Base-by-base conservation (phyloP, 2,888 invertebrate genomes). In the Venustoraphidia nigricollis region DNA sequence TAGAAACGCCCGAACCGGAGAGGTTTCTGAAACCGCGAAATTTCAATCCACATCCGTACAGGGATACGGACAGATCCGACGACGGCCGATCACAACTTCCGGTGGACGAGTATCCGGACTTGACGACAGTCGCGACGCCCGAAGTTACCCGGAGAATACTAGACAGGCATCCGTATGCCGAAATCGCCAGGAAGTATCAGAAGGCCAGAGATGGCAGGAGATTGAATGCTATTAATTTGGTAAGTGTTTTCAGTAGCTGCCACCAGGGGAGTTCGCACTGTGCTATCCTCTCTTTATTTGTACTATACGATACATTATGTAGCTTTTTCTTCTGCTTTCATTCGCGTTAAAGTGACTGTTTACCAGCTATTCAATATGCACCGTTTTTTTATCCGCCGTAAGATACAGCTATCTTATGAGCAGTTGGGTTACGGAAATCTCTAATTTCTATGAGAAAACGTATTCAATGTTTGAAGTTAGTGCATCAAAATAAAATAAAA, bases 31-130 rank as follows among this genome's bases (percentile, higher is more conserved):
- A 59, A 36, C 66, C 67, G 6, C 58, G 67, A 48, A 62, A 67
- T 58, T 69, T 63, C 58, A 68, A 69, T 58, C 67, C 65, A 36
- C 67, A 68, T 59, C 66, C 68, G 8, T 63, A 62, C 47, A 45
- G 44, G 11, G 47, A 49, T 11, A 45, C 43, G 4, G 49, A 42
- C 37, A 50, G 42, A 10, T 35, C 13, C 39, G 54, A 55, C 51
- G 50, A 48, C 8, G 44, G 36, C 3, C 27, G 27, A 14, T 13
- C 13, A 1, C 46, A 51, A 42, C 53, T 52, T 36, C 52, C 51
- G 8, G 50, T 53, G 8, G 52, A 54, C 8, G 49, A 52, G 9
- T 10, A 40, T 27, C 46, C 45, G 34, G 46, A 44, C n/a, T 50
- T 50, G 9, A 54, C 53, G 41, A 52, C 51, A 37, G 52, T 53